A percentile compares a stretch with the other conserved stretches of the same genome.
Evolutionary conservation across 2,797 vertebrate genomes (phyloP).

Genomic region (Otus scops): DNA sequence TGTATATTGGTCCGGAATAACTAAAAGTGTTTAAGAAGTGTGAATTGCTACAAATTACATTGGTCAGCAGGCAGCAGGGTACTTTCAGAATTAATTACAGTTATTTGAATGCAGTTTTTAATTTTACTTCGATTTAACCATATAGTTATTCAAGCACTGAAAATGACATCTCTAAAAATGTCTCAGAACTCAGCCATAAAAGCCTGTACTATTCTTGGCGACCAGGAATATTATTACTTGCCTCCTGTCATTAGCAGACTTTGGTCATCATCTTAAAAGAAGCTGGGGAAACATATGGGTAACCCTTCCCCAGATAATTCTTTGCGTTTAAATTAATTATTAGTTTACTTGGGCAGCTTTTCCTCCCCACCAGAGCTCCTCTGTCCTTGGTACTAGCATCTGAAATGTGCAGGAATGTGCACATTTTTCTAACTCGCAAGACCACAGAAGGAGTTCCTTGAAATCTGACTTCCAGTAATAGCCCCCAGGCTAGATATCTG

Average conservation of each 20-base stretch:
- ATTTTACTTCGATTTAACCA: not conserved
- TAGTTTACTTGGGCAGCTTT: conserved; percentile 1
- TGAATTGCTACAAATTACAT: not conserved
- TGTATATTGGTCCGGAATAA: not conserved
- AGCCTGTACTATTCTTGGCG: not conserved
- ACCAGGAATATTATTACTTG: not conserved
- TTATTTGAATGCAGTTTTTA: not conserved
- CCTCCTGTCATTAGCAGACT: not conserved
- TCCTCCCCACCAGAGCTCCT: conserved; percentile 50
- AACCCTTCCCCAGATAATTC: not conserved
- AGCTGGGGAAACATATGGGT: not conserved
- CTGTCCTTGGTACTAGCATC: conserved; percentile 78
- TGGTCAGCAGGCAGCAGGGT: not conserved
- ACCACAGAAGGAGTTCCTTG: conserved; percentile 54
- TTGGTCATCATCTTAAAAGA: not conserved
- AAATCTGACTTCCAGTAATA: conserved; percentile 50
- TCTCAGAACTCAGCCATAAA: not conserved
- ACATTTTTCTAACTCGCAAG: not conserved
- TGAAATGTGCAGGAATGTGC: not conserved
- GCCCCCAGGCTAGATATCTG: conserved; percentile 8
- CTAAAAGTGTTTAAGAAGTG: not conserved
- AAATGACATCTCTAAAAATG: not conserved
- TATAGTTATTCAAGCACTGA: not conserved
- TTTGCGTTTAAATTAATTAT: not conserved
- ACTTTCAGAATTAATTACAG: not conserved